Evolutionary conservation across 2,888 invertebrate species (phyloP).

Genomic region (Allygus modestus): DNA sequence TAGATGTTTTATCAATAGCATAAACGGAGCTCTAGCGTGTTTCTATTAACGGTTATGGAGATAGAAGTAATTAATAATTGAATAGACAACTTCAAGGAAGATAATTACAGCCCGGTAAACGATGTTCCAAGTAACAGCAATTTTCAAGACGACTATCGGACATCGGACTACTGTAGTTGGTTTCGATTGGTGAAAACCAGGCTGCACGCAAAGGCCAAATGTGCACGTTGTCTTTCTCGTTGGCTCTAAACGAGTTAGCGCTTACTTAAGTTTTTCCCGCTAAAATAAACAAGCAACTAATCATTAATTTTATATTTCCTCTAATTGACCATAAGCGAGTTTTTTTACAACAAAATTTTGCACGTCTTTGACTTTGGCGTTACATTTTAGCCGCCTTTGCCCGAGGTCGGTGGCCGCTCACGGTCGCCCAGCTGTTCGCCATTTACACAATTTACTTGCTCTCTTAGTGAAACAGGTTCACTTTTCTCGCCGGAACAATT

Average conservation of each 20-base stretch:
- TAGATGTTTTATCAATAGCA: too few species aligned
- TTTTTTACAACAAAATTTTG: neutral
- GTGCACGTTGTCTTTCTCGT: neutral
- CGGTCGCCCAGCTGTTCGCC: neutral
- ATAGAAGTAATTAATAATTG: neutral
- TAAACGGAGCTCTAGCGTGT: too few species aligned
- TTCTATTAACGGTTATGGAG: too few species aligned
- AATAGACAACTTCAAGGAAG: neutral
- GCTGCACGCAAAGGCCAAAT: constrained; percentile 4
- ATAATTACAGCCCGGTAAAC: neutral
- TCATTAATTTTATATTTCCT: too few species aligned
- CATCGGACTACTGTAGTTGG: neutral
- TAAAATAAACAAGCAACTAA: too few species aligned
- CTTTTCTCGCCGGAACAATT: neutral
- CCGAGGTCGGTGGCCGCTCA: constrained; percentile 2
- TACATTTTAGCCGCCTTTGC: neutral
- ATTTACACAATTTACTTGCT: neutral
- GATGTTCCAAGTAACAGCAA: neutral
- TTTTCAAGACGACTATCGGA: neutral
- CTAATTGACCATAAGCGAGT: neutral
- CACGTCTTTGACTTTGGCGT: constrained; percentile 13
- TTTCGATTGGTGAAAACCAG: neutral
- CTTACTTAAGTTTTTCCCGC: too few species aligned
- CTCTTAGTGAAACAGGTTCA: neutral
- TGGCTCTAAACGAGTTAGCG: too few species aligned